Percentiles rank a stretch among this genome's conserved stretches.
Evolutionary conservation across 2,888 invertebrate species (phyloP).

Genomic region (Tenodera sinensis): DNA sequence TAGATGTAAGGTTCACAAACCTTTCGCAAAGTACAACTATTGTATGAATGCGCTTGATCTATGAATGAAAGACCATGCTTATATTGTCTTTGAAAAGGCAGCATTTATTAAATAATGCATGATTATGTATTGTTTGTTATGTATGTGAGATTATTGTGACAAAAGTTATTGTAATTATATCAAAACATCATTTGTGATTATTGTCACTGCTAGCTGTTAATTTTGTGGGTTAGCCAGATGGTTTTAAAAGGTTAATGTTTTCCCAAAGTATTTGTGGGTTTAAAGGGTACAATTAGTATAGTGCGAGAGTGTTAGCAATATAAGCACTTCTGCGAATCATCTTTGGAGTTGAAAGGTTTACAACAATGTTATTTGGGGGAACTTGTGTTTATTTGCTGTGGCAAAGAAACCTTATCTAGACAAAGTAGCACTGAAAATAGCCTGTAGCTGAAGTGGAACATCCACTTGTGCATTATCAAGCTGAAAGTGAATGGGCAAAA

Average conservation of each 20-base stretch:
- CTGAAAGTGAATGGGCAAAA: neutral
- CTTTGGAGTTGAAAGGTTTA: neutral
- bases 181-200: neutral
- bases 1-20: neutral
- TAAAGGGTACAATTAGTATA: neutral
- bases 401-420: neutral
- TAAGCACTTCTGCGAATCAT: neutral
- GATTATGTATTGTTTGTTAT: neutral
- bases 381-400: no score
- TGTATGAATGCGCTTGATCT: neutral
- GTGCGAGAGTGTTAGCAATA: neutral
- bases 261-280: neutral
- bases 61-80: neutral
- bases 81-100: neutral
- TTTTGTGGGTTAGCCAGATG: neutral
- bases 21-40: neutral
- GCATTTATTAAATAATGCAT: neutral
- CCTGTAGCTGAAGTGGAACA: neutral
- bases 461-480: neutral
- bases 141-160: neutral
- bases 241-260: neutral
- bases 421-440: neutral
- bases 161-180: neutral
- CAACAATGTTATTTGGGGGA: neutral
- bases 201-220: neutral